Evolutionary conservation across 1,140 invertebrate genomes (phyloP), one percentile per base, ranked within the genome.

Genomic region (Littorina saxatilis): DNA sequence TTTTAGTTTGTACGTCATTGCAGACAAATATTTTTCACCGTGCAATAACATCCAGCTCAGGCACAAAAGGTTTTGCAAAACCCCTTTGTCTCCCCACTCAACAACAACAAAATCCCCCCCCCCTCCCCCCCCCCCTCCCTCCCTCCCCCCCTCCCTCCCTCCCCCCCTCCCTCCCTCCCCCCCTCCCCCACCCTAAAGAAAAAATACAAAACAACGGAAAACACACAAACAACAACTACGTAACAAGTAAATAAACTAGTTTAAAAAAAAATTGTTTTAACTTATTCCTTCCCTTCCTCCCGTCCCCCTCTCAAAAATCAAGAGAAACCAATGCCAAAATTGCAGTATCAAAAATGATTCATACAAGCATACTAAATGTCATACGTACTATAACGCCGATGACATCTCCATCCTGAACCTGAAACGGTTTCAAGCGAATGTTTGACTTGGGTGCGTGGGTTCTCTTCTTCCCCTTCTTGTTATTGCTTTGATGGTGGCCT

Each of bases 331-430:
- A n/a, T n/a, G n/a, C n/a, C n/a, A n/a, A n/a, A n/a, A n/a, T n/a
- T n/a, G n/a, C n/a, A n/a, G n/a, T 66, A 13, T 29, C 63, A 27
- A 29, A 15, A 35, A n/a, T n/a, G 11, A 66, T 66, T 66, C 27
- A 23, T 20, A 13, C 27, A 13, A 66, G 27, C 2, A 66, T 66
- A 15, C n/a, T 29, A 15, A 66, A 66, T 66, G 13, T 13, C 17
- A 66, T 32, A 73, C 61, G 4, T 83, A 90, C 89, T 86, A 90
- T 90, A 0, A 90, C 86, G 17, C 89, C 91, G 66, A 91, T 88
- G 23, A 87, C 81, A 82, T 91, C 89, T 2, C 91, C 91, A 85
- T 91, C 91, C 40, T 85, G 84, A 17, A 91, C 85, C 79, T 87
- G 74, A 76, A 86, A 91, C 17, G 91, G 91, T 27, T 88, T 82